These are phyloP conservation scores for Temnothorax ravouxi DNA, from an alignment of 2,888 invertebrate genomes.

Conservation along the genomic window DNA sequence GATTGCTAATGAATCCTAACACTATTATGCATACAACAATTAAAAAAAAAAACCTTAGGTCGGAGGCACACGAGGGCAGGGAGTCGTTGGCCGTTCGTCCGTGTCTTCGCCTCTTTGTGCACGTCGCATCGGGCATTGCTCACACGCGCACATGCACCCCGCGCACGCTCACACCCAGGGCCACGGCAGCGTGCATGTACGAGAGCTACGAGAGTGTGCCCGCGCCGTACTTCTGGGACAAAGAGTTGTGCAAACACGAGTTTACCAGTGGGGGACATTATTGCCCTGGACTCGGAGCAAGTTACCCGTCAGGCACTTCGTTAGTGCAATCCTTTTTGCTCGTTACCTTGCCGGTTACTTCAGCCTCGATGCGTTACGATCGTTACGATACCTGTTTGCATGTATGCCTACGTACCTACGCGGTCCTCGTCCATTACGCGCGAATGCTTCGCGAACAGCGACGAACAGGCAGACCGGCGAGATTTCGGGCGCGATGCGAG, in stretches of 20 bases:
- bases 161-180: too few relatives aligned
- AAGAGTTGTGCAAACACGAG: slow-evolving; percentile 85
- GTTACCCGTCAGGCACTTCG: slow-evolving; percentile 83
- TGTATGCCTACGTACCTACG: slow-evolving; percentile 44
- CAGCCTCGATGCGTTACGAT: slow-evolving; percentile 78
- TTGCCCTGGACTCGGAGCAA: slow-evolving; percentile 80
- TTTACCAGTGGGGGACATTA: slow-evolving; percentile 80
- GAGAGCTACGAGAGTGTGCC: slow-evolving; percentile 20
- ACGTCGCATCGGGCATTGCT: slow-evolving; percentile 32
- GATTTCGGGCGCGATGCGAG: slow-evolving; percentile 2
- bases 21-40: slow-evolving; percentile 85
- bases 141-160: slow-evolving; percentile 15
- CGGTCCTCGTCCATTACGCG: slow-evolving; percentile 48
- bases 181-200: not conserved
- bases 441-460: slow-evolving; percentile 57
- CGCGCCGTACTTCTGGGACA: slow-evolving; percentile 81
- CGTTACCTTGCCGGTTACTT: slow-evolving; percentile 80
- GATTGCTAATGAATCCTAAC: slow-evolving; percentile 87
- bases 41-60: slow-evolving; percentile 82
- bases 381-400: slow-evolving; percentile 77
- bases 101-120: slow-evolving; percentile 61
- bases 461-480: slow-evolving; percentile 10
- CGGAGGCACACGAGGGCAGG: slow-evolving; percentile 72
- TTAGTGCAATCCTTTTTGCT: slow-evolving; percentile 84
- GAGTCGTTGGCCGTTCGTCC: slow-evolving; percentile 76